Percentiles rank a stretch among this genome's conserved stretches.
These are phyloP conservation scores for Brevimyrus niger DNA, from an alignment of 2,113 vertebrate genomes.

Conservation along the genomic window DNA sequence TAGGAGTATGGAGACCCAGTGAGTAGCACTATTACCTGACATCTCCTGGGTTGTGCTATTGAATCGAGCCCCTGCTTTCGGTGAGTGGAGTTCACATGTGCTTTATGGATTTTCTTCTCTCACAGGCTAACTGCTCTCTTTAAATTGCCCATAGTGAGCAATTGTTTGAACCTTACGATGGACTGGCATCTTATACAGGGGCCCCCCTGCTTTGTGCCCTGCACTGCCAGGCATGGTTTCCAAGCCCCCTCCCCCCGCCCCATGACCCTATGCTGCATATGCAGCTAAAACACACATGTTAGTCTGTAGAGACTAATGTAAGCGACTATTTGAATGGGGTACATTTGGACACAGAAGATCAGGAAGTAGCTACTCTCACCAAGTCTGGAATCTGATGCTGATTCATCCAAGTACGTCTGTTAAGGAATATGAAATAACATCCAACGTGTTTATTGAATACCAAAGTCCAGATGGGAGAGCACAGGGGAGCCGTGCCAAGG, in stretches of 20 bases:
- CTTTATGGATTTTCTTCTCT: background rate
- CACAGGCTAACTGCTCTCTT: background rate
- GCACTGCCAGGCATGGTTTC: background rate
- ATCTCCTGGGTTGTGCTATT: background rate
- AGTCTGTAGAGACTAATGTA: background rate
- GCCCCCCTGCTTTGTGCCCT: background rate
- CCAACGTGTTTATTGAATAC: background rate
- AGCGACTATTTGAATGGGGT: no score
- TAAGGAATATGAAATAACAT: background rate
- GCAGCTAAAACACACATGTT: background rate
- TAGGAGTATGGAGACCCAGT: background rate
- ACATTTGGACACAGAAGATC: background rate
- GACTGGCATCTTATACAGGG: background rate
- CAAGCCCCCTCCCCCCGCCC: no score
- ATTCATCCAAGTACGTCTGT: background rate
- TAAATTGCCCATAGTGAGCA: background rate
- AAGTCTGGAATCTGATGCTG: no score
- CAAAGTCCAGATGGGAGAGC: background rate
- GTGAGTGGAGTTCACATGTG: background rate
- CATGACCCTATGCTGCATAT: background rate
- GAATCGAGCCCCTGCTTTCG: background rate
- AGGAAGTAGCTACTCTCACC: background rate
- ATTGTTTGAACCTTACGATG: background rate
- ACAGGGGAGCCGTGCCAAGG: background rate
- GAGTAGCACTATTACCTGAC: background rate